Base-by-base conservation (phyloP, 1,140 invertebrate species). In the Megalonaias nervosa region DNA sequence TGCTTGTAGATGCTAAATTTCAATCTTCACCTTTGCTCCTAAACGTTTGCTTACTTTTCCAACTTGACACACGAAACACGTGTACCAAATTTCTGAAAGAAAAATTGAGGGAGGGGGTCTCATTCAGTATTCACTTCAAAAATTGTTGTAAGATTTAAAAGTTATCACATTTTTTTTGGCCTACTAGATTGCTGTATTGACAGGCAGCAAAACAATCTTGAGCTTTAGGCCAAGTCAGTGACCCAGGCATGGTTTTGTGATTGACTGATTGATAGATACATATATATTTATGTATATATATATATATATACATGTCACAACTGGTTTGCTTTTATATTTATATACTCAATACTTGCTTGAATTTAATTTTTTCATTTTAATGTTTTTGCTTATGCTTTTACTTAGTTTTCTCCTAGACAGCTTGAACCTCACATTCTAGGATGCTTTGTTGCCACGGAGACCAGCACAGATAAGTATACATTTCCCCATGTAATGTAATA, bases 41-140 rank as follows among this genome's bases (percentile, higher is more conserved):
- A 48, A 57, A 68, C 74, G 55, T 74, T 80, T 56, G 21, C 62
- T 55, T 62, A 31, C 60, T 60, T 38, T 59, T 65, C 61, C 67
- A 61, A 67, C 67, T 70, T 62, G 69, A 77, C 78, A 80, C 79
- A 81, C 79, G 79, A 81, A 81, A 73, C 74, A 76, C 79, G 79
- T 77, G 79, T 81, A 81, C 79, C 38, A 48, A 48, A 48, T 9
- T 48, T 48, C 38, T 5, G 11, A 48, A 48, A 11, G 38, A 48
- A 6, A 48, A 48, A 48, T 48, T 48, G 38, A 11, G 38, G 38
- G 11, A 48, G 38, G 38, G 38, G 38, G 38, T 48, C 38, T 48
- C 5, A 4, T 31, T 31, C 26, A 1, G 26, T 31, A 2, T 31
- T 31, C 11, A 48, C 0, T 48, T 0, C 4, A 48, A 48, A 48